phyloP scores from a whole-genome alignment of 2,113 vertebrate genomes.

The Theristicus caerulescens region DNA sequence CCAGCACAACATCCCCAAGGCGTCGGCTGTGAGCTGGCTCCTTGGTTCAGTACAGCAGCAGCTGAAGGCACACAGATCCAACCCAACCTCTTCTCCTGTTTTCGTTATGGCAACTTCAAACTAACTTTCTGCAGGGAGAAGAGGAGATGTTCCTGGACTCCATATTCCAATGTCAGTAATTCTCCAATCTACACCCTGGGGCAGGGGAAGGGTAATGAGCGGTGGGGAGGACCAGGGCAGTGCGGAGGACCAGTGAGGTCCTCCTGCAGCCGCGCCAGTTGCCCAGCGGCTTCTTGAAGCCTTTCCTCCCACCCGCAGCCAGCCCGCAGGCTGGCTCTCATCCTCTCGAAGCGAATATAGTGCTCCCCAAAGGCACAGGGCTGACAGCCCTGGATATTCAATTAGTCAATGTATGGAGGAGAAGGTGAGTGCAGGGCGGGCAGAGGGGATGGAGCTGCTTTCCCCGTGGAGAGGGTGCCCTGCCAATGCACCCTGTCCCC shows the following conservation, averaged over 20 bases:
- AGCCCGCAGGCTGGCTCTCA: background rate
- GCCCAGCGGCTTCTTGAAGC: fast-evolving
- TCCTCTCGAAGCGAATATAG: background rate
- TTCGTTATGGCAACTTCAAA: background rate
- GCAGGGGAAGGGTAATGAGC: background rate
- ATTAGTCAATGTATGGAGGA: background rate
- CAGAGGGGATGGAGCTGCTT: background rate
- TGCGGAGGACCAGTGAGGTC: background rate
- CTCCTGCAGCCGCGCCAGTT: fast-evolving
- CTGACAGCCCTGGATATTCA: background rate
- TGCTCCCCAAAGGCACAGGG: background rate
- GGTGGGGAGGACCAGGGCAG: background rate
- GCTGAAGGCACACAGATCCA: fast-evolving
- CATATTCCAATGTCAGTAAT: background rate
- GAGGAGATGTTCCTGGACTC: background rate
- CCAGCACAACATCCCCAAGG: background rate
- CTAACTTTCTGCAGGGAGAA: background rate
- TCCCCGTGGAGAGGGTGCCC: background rate
- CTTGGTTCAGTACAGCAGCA: background rate
- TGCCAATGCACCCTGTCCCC: background rate
- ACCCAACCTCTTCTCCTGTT: background rate
- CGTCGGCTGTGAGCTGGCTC: background rate
- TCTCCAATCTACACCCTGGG: too few species aligned
- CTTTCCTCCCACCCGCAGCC: background rate
- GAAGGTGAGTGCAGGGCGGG: fast-evolving